Conservation (phyloP, 2,888 invertebrate species). For the Aromia moschata region DNA sequence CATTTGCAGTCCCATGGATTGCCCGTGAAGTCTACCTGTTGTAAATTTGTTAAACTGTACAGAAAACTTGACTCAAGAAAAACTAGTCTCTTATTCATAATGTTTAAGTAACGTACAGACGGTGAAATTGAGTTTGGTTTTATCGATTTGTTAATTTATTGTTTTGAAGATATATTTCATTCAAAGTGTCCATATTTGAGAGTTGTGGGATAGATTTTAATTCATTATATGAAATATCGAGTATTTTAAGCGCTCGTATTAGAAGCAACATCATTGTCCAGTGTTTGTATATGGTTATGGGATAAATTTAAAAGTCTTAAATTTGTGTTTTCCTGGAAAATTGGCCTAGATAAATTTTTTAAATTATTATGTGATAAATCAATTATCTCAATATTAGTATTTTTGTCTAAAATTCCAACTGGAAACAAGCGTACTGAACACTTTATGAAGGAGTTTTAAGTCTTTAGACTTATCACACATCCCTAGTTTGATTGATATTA, state of each 20-base stretch:
- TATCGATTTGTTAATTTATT: conserved; percentile 5
- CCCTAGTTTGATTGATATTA: neutral
- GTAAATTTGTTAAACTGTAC: neutral
- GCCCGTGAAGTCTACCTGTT: neutral
- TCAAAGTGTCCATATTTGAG: neutral
- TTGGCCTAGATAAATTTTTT: neutral
- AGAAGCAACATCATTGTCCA: neutral
- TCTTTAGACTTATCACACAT: conserved; percentile 3
- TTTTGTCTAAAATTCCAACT: neutral
- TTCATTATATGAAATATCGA: conserved; percentile 5
- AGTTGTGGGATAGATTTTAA: neutral
- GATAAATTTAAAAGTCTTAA: conserved; percentile 2
- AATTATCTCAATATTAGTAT: neutral
- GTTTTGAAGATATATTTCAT: conserved; percentile 6
- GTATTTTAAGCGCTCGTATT: neutral
- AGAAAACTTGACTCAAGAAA: neutral
- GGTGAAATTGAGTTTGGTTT: neutral
- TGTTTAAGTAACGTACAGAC: neutral
- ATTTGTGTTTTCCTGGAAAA: neutral
- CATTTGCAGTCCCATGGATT: conserved; percentile 9
- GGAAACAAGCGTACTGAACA: neutral
- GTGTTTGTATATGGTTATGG: neutral
- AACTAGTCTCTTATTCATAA: neutral
- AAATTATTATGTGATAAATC: neutral
- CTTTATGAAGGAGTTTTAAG: conserved; percentile 1